These are phyloP conservation scores for Tokudaia muenninki DNA, from an alignment of 2,797 vertebrate species.

Conservation along the genomic window DNA sequence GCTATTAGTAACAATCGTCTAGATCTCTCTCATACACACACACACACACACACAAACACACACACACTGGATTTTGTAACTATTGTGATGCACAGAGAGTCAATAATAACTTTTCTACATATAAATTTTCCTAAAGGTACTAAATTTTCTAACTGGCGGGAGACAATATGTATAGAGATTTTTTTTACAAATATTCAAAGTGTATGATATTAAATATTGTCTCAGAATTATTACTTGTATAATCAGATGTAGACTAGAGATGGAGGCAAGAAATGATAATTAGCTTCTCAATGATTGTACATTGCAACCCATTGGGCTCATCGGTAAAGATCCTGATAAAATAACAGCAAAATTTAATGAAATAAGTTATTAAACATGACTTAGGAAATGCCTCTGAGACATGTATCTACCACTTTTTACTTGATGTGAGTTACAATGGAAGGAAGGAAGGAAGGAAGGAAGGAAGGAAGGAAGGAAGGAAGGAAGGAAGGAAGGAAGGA, in stretches of 20 bases:
- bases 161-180: constrained; percentile 11
- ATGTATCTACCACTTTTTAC: neutral
- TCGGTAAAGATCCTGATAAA: constrained; percentile 38
- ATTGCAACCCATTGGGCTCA: neutral
- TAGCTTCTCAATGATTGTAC: neutral
- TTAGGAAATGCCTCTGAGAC: constrained; percentile 47
- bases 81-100: neutral
- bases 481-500: neutral
- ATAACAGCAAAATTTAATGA: constrained; percentile 55
- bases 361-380: constrained; percentile 5
- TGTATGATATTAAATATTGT: constrained; percentile 32
- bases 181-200: constrained; percentile 44
- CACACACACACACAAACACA: neutral
- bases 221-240: constrained; percentile 44
- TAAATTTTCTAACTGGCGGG: neutral
- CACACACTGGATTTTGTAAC: neutral
- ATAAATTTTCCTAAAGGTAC: neutral
- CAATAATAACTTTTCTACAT: constrained; percentile 4
- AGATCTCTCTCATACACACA: neutral
- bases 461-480: fast-evolving
- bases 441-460: neutral
- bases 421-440: neutral
- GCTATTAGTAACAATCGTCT: neutral
- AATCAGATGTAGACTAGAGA: neutral
- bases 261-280: constrained; percentile 20